Base-by-base conservation (phyloP, 2,797 vertebrate species). In the Cheirogaleus major region DNA sequence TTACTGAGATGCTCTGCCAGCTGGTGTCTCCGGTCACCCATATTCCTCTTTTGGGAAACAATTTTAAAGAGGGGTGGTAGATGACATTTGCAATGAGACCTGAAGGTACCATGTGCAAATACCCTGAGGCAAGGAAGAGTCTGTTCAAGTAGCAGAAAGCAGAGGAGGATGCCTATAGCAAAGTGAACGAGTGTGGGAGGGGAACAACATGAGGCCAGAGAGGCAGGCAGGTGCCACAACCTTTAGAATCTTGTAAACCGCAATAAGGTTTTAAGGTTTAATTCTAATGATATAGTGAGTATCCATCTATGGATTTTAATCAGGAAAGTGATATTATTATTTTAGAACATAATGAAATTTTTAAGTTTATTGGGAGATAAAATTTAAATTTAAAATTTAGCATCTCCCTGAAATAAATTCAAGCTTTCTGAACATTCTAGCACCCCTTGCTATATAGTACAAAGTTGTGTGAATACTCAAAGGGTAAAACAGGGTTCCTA, bases 231-330 rank as follows among this genome's bases (percentile, higher is more conserved):
- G 9, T 48, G n/a, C 7, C 50, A 38, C 13, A 30, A 10, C 27
- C 55, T 93, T 8, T 30, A 89, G 14, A 89, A 89, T 41, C 12
- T 50, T 80, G 32, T 83, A 91, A 93, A 79, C 7, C 10, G 79
- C 15, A 13, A 18, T 55, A 95, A 81, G 10, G 12, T 89, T 72
- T 95, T 85, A 78, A 91, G 41, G 63, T 72, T 82, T 43, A 85
- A 67, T 94, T 76, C 32, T 78, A 95, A 94, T 89, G 35, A 75
- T 17, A 92, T 17, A 92, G n/a, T 22, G 50, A 95, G 32, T 7
- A 82, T 89, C 27, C 17, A 72, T 72, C 63, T 38, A 17, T 50
- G 3, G 38, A 57, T 52, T 93, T 82, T 69, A 89, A 79, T 91
- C 12, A 95, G 50, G 48, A 93, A 89, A 81, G 2, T 76, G 2